phyloP scores from a whole-genome alignment of 2,113 vertebrate genomes.

The Ochotona curzoniae region DNA sequence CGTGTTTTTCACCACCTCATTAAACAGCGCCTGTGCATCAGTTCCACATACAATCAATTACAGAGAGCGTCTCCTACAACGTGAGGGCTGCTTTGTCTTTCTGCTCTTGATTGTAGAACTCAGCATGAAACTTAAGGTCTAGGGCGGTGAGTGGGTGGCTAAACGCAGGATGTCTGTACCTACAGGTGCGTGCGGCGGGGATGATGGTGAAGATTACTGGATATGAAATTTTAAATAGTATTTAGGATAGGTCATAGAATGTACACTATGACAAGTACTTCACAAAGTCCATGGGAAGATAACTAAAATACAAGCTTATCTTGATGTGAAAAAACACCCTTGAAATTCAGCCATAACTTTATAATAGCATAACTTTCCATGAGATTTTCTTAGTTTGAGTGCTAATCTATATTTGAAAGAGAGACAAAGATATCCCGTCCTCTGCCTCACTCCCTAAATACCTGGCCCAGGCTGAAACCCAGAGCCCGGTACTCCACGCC shows the following conservation, averaged over 20 bases:
- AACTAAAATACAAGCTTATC: too few species aligned
- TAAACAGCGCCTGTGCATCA: neutral
- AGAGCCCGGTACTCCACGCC: too few species aligned
- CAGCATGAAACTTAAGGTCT: neutral
- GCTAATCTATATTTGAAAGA: too few species aligned
- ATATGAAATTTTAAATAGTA: constrained; percentile 2
- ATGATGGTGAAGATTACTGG: neutral
- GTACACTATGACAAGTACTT: neutral
- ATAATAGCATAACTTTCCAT: too few species aligned
- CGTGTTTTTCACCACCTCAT: neutral
- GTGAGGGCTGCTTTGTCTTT: neutral
- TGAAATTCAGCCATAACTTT: too few species aligned
- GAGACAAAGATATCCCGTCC: too few species aligned
- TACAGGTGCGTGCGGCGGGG: neutral
- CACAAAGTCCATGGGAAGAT: too few species aligned
- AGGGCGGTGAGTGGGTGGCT: neutral
- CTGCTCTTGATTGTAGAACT: neutral
- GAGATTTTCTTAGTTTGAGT: too few species aligned
- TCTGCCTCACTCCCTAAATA: too few species aligned
- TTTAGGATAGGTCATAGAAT: neutral
- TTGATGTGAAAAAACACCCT: too few species aligned
- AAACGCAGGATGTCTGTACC: neutral
- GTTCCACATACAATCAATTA: neutral
- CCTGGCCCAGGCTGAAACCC: too few species aligned
- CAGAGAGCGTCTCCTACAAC: neutral